phyloP scores from a whole-genome alignment of 2,888 invertebrate species.

The Augiades crinisus region DNA sequence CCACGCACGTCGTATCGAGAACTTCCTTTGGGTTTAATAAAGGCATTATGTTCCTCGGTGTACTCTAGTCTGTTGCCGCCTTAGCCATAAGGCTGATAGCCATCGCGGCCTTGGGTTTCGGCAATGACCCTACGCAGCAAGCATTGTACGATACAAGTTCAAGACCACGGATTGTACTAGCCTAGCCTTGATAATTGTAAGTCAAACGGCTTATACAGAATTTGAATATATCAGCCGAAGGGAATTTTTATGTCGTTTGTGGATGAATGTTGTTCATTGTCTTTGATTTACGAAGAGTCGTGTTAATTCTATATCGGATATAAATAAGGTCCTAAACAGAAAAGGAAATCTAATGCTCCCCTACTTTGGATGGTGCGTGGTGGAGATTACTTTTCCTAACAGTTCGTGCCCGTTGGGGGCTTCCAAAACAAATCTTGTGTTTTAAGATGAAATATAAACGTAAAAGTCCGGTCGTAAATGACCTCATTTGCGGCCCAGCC shows the following conservation, averaged over 20 bases:
- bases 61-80: neutral
- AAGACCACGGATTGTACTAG: neutral
- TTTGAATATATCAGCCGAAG: neutral
- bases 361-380: no score
- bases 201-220: neutral
- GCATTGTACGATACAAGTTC: slow-evolving; percentile 22
- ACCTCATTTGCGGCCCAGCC: neutral
- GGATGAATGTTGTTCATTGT: no score
- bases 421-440: no score
- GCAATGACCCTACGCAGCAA: slow-evolving; percentile 53
- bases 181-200: slow-evolving; percentile 9
- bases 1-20: slow-evolving; percentile 3
- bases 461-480: neutral
- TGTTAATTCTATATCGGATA: no score
- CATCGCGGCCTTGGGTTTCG: slow-evolving; percentile 60
- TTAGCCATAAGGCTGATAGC: slow-evolving; percentile 38
- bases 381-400: no score
- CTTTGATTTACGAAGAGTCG: no score
- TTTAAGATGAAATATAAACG: no score
- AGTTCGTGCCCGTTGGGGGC: no score
- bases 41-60: neutral
- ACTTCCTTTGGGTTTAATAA: neutral
- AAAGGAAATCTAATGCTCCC: no score
- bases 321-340: no score
- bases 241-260: neutral